Evolutionary conservation across 1,140 invertebrate genomes (phyloP), one percentile per base, ranked within the genome.

Genomic region (Drosophila kohkoa): DNA sequence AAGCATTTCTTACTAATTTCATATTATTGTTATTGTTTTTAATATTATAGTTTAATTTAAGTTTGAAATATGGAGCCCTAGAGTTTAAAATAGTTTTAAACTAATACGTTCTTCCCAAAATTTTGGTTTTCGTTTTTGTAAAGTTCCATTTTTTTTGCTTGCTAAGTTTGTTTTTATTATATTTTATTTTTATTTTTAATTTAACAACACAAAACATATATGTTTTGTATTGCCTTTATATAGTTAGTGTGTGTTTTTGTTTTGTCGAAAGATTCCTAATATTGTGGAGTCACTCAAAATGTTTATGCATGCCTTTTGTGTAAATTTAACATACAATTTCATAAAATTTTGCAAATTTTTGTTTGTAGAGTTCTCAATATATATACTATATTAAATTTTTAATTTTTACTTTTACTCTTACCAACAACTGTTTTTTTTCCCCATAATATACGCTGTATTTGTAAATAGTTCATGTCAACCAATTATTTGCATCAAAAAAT

Each of bases 1-100:
- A 71, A 88, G 81, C 79, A 74, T 68, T 70, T 41, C 64, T 69
- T 72, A 73, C 74, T 72, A 81, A 75, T 59, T 73, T 38, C 54
- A 67, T 35, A 71, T 72, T 64, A 69, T 65, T 72, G 32, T 46
- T 60, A 51, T 57, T 64, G 43, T 68, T 77, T 59, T 55, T 64
- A 63, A 32, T 60, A 79, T 67, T 70, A 49, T 64, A 49, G 46
- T 75, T 69, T 79, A 63, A 62, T 81, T 87, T 82, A 72, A 5
- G 38, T 25, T 20, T 83, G 78, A 85, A 90, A 90, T 90, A 90
- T 91, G 90, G 90, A 91, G 87, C 89, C 90, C 89, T 91, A 91
- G 78, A 87, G 77, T 91, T 87, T 89, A 85, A 89, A 89, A 89
- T 89, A 89, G 81, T 90, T 90, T 79, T 69, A 77, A 90, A 81